Evolutionary conservation across 2,888 invertebrate genomes (phyloP).

Genomic region (Drosophila pseudotakahashii): DNA sequence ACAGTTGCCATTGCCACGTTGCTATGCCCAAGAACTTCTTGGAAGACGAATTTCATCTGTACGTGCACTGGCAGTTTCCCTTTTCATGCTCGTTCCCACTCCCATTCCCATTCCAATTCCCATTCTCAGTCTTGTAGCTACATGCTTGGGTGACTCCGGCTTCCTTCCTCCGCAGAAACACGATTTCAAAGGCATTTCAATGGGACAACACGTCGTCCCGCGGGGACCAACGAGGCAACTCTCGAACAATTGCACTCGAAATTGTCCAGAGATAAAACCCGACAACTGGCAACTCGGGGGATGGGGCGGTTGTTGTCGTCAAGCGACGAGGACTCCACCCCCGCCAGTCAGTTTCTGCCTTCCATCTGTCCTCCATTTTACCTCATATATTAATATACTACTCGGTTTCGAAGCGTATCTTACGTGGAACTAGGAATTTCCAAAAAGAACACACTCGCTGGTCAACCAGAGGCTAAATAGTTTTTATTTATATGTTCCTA

Average conservation of each 20-base stretch:
- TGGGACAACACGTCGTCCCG: conserved; percentile 59
- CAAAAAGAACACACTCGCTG: background rate
- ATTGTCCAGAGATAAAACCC: conserved; percentile 53
- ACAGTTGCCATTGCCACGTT: background rate
- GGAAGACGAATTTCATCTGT: conserved; percentile 64
- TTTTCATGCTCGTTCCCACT: conserved; percentile 28
- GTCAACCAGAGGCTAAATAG: background rate
- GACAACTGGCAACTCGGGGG: conserved; percentile 18
- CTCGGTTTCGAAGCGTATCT: background rate
- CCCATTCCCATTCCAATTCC: conserved; percentile 22
- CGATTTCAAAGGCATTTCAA: conserved; percentile 32
- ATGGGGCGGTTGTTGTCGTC: conserved; percentile 17
- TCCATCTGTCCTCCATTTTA: conserved; percentile 22
- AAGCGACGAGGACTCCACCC: conserved; percentile 38
- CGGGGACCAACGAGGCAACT: conserved; percentile 51
- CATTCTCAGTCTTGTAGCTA: conserved; percentile 27
- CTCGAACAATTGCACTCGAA: conserved; percentile 47
- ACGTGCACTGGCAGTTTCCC: conserved; percentile 44
- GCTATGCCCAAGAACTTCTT: conserved; percentile 56
- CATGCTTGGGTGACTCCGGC: conserved; percentile 60
- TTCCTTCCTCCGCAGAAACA: conserved; percentile 53
- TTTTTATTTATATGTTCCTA: background rate
- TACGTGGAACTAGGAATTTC: background rate
- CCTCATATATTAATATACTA: conserved; percentile 4
- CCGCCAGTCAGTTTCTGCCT: conserved; percentile 39